A percentile compares a stretch with the other conserved stretches of the same genome.
phyloP scores from a whole-genome alignment of 2,113 vertebrate species.

The Poicephalus gulielmi region DNA sequence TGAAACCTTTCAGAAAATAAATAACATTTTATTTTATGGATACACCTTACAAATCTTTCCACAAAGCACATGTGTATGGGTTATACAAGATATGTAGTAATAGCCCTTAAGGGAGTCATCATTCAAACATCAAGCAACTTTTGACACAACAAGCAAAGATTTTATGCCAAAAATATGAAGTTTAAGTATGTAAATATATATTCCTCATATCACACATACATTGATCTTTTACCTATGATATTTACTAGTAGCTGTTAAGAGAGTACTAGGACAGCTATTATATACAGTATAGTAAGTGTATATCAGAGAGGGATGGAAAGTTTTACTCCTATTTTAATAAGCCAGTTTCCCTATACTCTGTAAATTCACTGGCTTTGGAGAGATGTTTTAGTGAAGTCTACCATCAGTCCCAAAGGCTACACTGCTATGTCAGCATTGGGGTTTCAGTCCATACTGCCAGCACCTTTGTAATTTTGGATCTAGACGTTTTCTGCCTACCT shows the following conservation, averaged over 20 bases:
- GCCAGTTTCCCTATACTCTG: neutral
- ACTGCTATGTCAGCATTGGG: neutral
- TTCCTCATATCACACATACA: neutral
- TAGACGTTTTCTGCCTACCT: neutral
- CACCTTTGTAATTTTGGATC: neutral
- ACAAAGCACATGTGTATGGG: neutral
- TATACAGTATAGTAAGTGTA: neutral
- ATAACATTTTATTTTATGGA: neutral
- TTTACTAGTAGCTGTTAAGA: neutral
- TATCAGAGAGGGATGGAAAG: neutral
- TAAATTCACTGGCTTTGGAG: neutral
- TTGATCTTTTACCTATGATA: neutral
- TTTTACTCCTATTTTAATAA: neutral
- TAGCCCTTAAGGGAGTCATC: neutral
- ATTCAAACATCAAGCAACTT: neutral
- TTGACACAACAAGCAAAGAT: neutral
- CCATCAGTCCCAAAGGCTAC: neutral
- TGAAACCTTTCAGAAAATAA: neutral
- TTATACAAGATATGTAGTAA: neutral
- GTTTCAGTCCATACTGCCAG: neutral
- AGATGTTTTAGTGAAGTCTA: neutral
- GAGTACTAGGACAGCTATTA: neutral
- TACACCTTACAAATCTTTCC: neutral
- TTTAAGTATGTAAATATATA: neutral
- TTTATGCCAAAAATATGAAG: neutral